Base-by-base conservation (phyloP, 2,888 invertebrate species). In the Arrhopalites spinosus region DNA sequence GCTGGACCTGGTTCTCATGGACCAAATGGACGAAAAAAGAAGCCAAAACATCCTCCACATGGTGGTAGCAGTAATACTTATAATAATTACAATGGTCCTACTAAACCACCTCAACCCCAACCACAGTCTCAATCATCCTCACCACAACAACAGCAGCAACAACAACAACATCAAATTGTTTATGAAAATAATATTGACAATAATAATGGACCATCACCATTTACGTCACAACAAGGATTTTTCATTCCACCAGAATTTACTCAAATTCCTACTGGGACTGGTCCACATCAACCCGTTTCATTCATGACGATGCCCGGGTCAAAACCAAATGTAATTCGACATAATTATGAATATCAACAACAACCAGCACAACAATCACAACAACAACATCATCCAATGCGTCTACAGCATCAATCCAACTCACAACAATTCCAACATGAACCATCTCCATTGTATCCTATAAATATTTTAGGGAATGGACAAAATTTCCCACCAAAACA, bases 231-330 rank as follows among this genome's bases (percentile, higher is more conserved):
- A 45, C 45, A 72, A 36, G 59, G 59, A 17, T 75, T 75, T 50
- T 75, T 27, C 27, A 69, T 61, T 27, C 74, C 74, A 3, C 43
- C 68, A 3, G 74, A 75, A 70, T 75, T 75, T 69, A 75, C 61
- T n/a, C 27, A 63, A 15, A 17, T 36, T 2, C 3, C 61, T 30
- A 23, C 45, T 17, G 61, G 47, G 11, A 36, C 20, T 29, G 69
- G 74, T 15, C 36, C 30, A n/a, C 68, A 75, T 61, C 70, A 56
- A 45, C 29, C 74, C 1, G 63, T 75, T n/a, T 75, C 74, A 29
- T 74, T 74, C 20, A 56, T 74, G 43, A 74, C 66, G 5, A 74
- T 74, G 74, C 74, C 74, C 3, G 74, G 74, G 5, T 36, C 74
- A 15, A 17, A 59, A 43, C 74, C 74, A 5, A 47, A 59, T 17